Base-by-base conservation (phyloP, 2,113 vertebrate species). In the Meles meles region DNA sequence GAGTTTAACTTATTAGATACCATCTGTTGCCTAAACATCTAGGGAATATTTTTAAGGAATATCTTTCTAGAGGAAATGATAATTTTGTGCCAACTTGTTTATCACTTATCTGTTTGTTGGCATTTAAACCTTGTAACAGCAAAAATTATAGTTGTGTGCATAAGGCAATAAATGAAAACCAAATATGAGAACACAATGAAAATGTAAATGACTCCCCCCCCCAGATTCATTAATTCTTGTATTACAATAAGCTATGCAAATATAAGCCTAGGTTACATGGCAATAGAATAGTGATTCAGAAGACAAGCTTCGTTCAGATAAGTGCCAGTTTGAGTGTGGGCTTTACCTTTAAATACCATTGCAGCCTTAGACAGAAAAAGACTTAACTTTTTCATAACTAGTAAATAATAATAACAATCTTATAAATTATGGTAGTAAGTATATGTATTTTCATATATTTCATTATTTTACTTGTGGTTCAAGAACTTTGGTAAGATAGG, bases 21-120 rank as follows among this genome's bases (percentile, higher is more conserved):
- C 97, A 98, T 98, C 98, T 99, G 98, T 96, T 98, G 98, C 96
- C 96, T 97, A 88, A 98, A 93, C 63, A 96, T 97, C 80, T 93
- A 97, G 29, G 65, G 25, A 89, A 42, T 96, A 98, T 82, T 89
- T 90, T 96, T 97, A 98, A 98, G 69, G 88, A 97, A 98, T 93
- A 96, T 95, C 49, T 97, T 97, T 98, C 61, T 93, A 47, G 90
- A 95, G 67, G 10, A 96, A 97, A 95, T 96, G 21, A 90, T 93
- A 87, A 95, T 27, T 52, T 84, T 96, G 49, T 96, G 86, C 77
- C 88, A 92, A 52, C 15, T 98, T 98, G 85, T 96, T 98, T 97
- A 97, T 96, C 49, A 93, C 93, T 98, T 89, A 77, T 97, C 97
- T 97, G 44, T 37, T 94, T 93, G 31, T 34, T 94, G 91, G 20